Evolutionary conservation across 2,888 invertebrate genomes (phyloP).

Genomic region (Dolomedes plantarius): DNA sequence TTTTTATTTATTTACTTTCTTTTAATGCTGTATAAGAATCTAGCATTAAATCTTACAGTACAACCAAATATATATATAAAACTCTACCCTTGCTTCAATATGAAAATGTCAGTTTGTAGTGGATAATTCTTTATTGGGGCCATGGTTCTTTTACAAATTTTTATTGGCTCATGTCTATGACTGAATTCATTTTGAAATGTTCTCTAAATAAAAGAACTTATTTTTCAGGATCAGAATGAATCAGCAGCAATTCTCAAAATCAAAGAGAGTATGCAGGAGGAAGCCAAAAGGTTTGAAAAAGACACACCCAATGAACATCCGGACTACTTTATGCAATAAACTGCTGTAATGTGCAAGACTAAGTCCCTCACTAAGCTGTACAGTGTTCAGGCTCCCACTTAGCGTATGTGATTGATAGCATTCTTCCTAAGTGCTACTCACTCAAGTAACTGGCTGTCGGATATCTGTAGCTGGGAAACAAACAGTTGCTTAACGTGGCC

Average conservation of each 20-base stretch:
- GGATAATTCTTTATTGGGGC: too few species aligned
- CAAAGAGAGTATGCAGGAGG: constrained; percentile 99
- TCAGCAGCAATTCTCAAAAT: constrained; percentile 99
- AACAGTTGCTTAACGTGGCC: not conserved
- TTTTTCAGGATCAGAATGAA: constrained; percentile 95
- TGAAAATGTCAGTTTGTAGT: too few species aligned
- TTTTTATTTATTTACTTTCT: too few species aligned
- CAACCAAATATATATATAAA: too few species aligned
- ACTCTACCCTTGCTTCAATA: too few species aligned
- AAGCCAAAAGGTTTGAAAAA: constrained; percentile 99
- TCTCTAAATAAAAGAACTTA: too few species aligned
- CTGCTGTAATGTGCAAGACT: not conserved
- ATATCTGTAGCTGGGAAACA: not conserved
- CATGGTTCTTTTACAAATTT: too few species aligned
- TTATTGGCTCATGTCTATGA: too few species aligned
- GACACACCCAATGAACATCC: constrained; percentile 88
- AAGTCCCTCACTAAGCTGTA: not conserved
- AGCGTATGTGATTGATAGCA: constrained; percentile 17
- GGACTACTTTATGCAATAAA: constrained; percentile 96
- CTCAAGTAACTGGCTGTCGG: not conserved
- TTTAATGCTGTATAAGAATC: too few species aligned
- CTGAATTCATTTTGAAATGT: too few species aligned
- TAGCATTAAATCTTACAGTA: too few species aligned
- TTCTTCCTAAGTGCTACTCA: constrained; percentile 49
- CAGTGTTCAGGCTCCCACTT: constrained; percentile 34